Conservation (phyloP, 1,140 invertebrate genomes). For the Tachypleus tridentatus region DNA sequence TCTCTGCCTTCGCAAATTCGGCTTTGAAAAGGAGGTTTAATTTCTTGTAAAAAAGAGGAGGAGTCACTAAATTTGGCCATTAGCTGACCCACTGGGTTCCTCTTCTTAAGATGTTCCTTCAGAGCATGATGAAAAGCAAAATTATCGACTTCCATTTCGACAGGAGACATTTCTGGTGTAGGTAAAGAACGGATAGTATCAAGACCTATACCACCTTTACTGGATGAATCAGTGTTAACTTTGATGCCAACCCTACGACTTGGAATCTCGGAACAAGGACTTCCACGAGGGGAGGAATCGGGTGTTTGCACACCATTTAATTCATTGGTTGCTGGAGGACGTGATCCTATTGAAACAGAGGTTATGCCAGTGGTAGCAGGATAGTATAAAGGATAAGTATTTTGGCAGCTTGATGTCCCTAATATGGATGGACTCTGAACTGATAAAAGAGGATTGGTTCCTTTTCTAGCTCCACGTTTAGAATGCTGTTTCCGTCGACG, state of each 20-base stretch:
- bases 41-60: conserved; percentile 26
- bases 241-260: background rate
- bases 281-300: conserved; percentile 55
- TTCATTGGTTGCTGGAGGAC: conserved; percentile 24
- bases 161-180: conserved; percentile 56
- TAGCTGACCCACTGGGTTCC: conserved; percentile 24
- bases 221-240: conserved; percentile 17
- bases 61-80: conserved; percentile 26
- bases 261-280: conserved; percentile 34
- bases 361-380: background rate
- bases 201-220: background rate
- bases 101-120: conserved; percentile 35
- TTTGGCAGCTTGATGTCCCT: conserved; percentile 6
- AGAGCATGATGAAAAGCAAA: conserved; percentile 28
- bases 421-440: conserved; percentile 25
- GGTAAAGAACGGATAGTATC: conserved; percentile 40
- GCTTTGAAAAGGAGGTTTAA: conserved; percentile 18
- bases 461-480: conserved; percentile 42
- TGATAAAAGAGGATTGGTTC: conserved; percentile 30
- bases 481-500: conserved; percentile 69
- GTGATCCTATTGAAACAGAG: background rate
- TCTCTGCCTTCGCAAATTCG: too few relatives aligned
- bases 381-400: conserved; percentile 13
- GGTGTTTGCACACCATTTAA: conserved; percentile 49
- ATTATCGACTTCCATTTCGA: conserved; percentile 36